Evolutionary conservation across 2,797 vertebrate genomes (phyloP).

Genomic region (Scolopax rusticola): DNA sequence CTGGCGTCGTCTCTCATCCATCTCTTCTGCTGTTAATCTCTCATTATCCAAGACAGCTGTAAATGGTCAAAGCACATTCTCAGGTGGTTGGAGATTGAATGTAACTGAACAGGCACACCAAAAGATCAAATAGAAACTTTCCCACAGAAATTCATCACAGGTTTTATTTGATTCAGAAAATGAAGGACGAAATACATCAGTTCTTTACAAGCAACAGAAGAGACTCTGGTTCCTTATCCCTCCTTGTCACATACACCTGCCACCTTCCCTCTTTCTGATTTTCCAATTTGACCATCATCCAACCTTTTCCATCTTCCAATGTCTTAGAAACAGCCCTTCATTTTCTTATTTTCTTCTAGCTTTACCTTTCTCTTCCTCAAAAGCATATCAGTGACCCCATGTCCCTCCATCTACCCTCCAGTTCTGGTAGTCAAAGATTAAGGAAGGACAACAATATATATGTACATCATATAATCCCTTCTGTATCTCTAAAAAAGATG

Average conservation of each 20-base stretch:
- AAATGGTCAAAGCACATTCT: slow-evolving; percentile 16
- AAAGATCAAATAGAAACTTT: background rate
- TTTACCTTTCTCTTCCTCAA: background rate
- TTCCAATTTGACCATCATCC: background rate
- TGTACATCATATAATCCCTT: background rate
- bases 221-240: background rate
- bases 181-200: background rate
- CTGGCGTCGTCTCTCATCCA: slow-evolving; percentile 94
- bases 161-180: background rate
- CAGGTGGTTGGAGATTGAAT: background rate
- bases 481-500: background rate
- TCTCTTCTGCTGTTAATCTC: slow-evolving; percentile 98
- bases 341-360: background rate
- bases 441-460: background rate
- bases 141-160: background rate
- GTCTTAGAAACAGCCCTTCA: background rate
- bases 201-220: background rate
- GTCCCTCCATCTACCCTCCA: background rate
- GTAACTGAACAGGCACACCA: background rate
- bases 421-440: background rate
- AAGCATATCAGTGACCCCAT: background rate
- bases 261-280: background rate
- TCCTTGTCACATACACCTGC: background rate
- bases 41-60: slow-evolving; percentile 97
- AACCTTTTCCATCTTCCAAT: background rate